Conservation (phyloP, 2,888 invertebrate species). For the Eumacrocentrus americanus region DNA sequence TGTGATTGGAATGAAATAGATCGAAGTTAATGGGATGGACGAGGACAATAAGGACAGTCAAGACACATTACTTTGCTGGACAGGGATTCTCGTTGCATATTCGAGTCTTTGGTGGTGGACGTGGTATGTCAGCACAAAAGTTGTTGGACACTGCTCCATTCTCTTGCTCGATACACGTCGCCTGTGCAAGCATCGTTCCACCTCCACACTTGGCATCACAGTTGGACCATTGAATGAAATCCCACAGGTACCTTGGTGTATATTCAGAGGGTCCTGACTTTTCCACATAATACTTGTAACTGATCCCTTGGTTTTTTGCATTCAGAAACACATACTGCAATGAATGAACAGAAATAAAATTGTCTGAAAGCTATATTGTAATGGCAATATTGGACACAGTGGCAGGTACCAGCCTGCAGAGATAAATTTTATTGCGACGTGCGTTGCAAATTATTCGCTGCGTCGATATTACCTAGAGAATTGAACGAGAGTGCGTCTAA, state of each 20-base stretch:
- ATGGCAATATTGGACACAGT: neutral
- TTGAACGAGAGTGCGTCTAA: conserved; percentile 14
- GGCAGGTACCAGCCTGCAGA: neutral
- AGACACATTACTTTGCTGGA: conserved; percentile 57
- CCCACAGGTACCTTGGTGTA: conserved; percentile 72
- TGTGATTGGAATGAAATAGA: too few relatives aligned
- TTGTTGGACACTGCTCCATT: conserved; percentile 66
- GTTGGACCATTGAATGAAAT: conserved; percentile 78
- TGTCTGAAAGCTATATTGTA: too few relatives aligned
- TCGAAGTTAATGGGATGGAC: neutral
- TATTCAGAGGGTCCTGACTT: conserved; percentile 65
- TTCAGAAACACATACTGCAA: conserved; percentile 46
- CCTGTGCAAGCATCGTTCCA: conserved; percentile 68
- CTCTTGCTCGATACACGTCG: conserved; percentile 67
- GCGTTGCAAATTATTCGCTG: conserved; percentile 36
- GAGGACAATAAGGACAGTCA: neutral
- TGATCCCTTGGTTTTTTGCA: conserved; percentile 75
- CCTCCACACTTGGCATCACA: conserved; percentile 80
- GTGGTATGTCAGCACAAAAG: conserved; percentile 60
- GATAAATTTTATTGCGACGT: conserved; percentile 39
- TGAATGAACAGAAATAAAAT: too few relatives aligned
- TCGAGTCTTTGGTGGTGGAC: conserved; percentile 58
- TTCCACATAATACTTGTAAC: conserved; percentile 77
- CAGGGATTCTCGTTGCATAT: conserved; percentile 63
- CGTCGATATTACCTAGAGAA: conserved; percentile 8